These are phyloP conservation scores for Agrochola circellaris DNA, from an alignment of 2,888 invertebrate genomes.

Conservation along the genomic window DNA sequence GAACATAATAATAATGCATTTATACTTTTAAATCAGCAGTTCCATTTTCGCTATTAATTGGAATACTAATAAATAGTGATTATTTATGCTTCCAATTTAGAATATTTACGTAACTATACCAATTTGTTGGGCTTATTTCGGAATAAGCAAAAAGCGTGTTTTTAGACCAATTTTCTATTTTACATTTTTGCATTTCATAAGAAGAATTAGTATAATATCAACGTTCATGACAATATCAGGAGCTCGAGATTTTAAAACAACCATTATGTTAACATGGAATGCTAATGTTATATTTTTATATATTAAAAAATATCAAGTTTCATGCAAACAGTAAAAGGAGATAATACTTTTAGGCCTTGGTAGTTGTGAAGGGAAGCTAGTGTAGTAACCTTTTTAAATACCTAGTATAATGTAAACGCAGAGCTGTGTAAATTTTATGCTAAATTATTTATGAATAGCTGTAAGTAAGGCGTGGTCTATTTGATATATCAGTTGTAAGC, in stretches of 20 bases:
- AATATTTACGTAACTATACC: slow-evolving; percentile 15
- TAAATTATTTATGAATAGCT: slow-evolving; percentile 87
- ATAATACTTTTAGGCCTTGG: slow-evolving; percentile 67
- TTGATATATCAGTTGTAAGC: slow-evolving; percentile 74
- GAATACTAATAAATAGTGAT: slow-evolving; percentile 12
- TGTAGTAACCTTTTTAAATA: slow-evolving; percentile 63
- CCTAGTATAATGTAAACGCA: slow-evolving; percentile 69
- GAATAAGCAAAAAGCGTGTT: slow-evolving; percentile 2
- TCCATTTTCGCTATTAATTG: not conserved
- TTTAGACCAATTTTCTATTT: slow-evolving; percentile 21
- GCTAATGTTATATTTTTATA: slow-evolving; percentile 6
- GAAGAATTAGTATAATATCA: slow-evolving; percentile 9
- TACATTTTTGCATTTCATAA: slow-evolving; percentile 30
- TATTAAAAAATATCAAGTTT: slow-evolving; percentile 57
- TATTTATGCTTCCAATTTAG: slow-evolving; percentile 21
- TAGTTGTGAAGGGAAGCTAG: slow-evolving; percentile 67
- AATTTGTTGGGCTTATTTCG: slow-evolving; percentile 12
- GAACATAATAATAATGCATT: slow-evolving; percentile 35
- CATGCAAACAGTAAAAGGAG: slow-evolving; percentile 41
- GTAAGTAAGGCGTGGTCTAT: slow-evolving; percentile 78
- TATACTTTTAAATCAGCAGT: slow-evolving; percentile 26
- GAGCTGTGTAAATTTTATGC: slow-evolving; percentile 84
- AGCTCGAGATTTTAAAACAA: slow-evolving; percentile 31
- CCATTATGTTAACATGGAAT: slow-evolving; percentile 5
- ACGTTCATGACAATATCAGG: slow-evolving; percentile 3